Percentiles rank a stretch among this genome's conserved stretches.
phyloP scores from a whole-genome alignment of 2,888 invertebrate genomes.

The Spodoptera littoralis region DNA sequence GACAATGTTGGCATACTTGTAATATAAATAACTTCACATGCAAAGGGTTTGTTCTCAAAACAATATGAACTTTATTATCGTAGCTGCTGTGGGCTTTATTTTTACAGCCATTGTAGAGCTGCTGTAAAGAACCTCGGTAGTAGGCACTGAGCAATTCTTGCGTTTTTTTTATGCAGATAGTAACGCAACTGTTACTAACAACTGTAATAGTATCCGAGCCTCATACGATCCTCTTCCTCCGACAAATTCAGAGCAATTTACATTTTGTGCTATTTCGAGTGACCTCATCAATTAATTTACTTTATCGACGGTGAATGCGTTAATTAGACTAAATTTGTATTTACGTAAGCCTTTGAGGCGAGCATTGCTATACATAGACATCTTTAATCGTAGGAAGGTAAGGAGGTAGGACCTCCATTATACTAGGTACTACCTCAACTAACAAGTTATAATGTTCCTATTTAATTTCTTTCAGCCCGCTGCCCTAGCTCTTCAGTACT shows the following conservation, averaged over 20 bases:
- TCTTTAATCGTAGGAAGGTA: background rate
- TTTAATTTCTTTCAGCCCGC: too few species aligned
- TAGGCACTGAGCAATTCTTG: too few species aligned
- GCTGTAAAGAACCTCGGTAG: too few species aligned
- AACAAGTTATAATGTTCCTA: too few species aligned
- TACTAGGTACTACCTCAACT: too few species aligned
- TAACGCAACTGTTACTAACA: conserved; percentile 2
- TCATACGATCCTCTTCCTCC: conserved; percentile 47
- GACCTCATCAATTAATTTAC: conserved; percentile 84
- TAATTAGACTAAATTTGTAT: conserved; percentile 74
- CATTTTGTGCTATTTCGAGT: conserved; percentile 71
- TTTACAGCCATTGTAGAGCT: too few species aligned
- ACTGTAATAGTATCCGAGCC: conserved; percentile 11
- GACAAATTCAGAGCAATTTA: conserved; percentile 73
- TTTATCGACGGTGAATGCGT: conserved; percentile 72
- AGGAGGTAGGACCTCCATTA: background rate
- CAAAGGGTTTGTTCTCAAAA: conserved; percentile 11
- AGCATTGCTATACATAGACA: conserved; percentile 36
- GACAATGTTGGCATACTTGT: background rate
- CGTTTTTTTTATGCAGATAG: too few species aligned
- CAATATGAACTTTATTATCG: background rate
- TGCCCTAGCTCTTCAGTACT: too few species aligned
- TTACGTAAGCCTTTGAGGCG: conserved; percentile 54
- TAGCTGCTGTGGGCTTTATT: too few species aligned
- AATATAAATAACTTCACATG: conserved; percentile 9